Percentiles rank a stretch among this genome's conserved stretches.
Evolutionary conservation across 53 echinoderm and acorn worm species (phyloP).

Genomic region (Antedon mediterranea): DNA sequence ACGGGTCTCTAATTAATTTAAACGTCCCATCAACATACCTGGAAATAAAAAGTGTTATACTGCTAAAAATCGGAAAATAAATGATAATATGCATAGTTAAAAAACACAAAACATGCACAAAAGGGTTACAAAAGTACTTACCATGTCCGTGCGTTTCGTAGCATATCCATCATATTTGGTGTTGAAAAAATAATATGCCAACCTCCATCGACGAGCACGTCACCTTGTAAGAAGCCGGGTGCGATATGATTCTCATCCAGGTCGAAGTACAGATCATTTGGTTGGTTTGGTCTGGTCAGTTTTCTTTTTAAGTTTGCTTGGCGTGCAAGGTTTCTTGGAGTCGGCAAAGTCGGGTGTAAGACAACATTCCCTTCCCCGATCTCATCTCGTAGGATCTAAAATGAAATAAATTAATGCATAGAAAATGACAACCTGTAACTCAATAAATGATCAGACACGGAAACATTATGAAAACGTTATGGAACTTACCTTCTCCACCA

Average conservation of each 20-base stretch:
- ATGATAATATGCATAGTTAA: too few species aligned
- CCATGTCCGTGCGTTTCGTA: too few species aligned
- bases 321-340: not conserved
- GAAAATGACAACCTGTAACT: not conserved
- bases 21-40: not conserved
- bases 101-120: too few species aligned
- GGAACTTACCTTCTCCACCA: too few species aligned
- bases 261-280: slow-evolving; percentile 4
- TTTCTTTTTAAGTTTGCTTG: slow-evolving; percentile 15
- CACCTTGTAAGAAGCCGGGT: slow-evolving; percentile 17
- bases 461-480: too few species aligned
- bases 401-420: not conserved
- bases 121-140: too few species aligned
- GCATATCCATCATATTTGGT: too few species aligned
- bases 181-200: too few species aligned
- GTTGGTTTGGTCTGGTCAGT: slow-evolving; percentile 7
- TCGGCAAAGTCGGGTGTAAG: not conserved
- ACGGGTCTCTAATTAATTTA: not conserved
- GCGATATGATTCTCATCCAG: not conserved
- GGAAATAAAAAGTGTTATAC: not conserved
- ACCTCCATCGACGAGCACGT: slow-evolving; percentile 12
- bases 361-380: not conserved
- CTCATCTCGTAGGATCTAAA: too few species aligned
- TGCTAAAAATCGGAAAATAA: too few species aligned
- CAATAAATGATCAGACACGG: too few species aligned